Evolutionary conservation across 1,140 invertebrate genomes (phyloP), one percentile per base, ranked within the genome.

Genomic region (Drosophila leontia): DNA sequence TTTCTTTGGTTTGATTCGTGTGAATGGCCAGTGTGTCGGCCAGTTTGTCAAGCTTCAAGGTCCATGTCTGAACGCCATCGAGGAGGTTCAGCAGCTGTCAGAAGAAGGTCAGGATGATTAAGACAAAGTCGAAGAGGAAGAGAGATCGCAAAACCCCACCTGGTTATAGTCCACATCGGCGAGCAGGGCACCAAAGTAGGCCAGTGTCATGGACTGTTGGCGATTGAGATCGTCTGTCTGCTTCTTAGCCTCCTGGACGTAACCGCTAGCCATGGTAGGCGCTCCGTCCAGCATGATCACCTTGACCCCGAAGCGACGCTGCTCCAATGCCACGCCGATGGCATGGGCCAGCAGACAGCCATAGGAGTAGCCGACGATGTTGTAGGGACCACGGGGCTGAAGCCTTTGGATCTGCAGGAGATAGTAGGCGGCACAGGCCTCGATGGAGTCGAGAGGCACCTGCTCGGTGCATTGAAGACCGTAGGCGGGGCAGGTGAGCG

Each of bases 341-440:
- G 99, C 99, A 91, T 98, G 97, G 2, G 97, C 98, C 12, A 99
- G 95, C 51, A 96, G 95, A 5, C 97, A 96, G 51, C 99, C 99
- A 93, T 97, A 99, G 0, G 98, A 99, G 93, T 99, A 99, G 7
- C 98, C 99, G 39, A 96, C 94, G 51, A 99, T 93, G 29, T 95
- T 95, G 94, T 98, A 99, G 0, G 98, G 97, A 41, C 97, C 97
- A 44, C 94, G 93, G 0, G 95, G 95, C 93, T 98, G 97, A 7
- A 97, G 93, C 26, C 94, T 94, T 80, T 95, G 95, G 48, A 99
- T 96, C 92, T 96, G 94, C 91, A 95, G 92, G 3, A 98, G 93
- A 92, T 99, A 99, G 93, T 95, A 97, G 47, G 93, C 88, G 7
- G 98, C 97, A 56, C 99, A 94, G 37, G 95, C 94, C 37, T 94